These are phyloP conservation scores for Heteromyza rotundicornis DNA, from an alignment of 2,888 invertebrate genomes.

Conservation along the genomic window DNA sequence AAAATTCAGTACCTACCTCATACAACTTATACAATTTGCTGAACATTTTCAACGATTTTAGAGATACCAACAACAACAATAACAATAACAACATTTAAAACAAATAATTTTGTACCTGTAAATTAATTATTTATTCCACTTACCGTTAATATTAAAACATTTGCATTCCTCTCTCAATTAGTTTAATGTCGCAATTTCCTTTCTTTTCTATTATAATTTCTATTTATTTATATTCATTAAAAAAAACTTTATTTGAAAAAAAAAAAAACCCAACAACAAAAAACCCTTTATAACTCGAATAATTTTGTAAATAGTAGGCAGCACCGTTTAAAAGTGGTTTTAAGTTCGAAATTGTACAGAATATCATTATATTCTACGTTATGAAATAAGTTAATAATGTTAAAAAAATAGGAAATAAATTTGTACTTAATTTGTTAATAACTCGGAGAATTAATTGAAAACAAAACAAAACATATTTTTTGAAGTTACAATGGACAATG, in stretches of 20 bases:
- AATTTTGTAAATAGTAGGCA: not conserved
- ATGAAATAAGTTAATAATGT: no score
- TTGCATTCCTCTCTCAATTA: not conserved
- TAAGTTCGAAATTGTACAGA: no score
- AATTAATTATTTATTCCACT: slow-evolving; percentile 10
- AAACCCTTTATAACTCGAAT: not conserved
- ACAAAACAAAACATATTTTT: no score
- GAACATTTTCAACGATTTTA: slow-evolving; percentile 8
- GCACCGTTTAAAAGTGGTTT: no score
- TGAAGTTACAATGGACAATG: no score
- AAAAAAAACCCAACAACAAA: no score
- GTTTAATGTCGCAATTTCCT: not conserved
- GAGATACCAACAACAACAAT: slow-evolving; percentile 32
- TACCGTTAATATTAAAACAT: slow-evolving; percentile 19
- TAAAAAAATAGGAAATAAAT: no score
- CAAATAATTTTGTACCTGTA: slow-evolving; percentile 46
- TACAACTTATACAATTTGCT: slow-evolving; percentile 16
- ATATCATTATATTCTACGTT: no score
- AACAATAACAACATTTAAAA: slow-evolving; percentile 28
- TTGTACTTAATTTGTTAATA: no score
- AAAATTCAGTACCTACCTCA: slow-evolving; percentile 50
- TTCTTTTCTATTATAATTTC: slow-evolving; percentile 15
- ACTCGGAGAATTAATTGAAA: no score
- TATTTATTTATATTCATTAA: slow-evolving; percentile 16
- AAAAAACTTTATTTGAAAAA: slow-evolving; percentile 1